These are phyloP conservation scores for Anolis apletophallus DNA, from an alignment of 2,797 vertebrate genomes.

Conservation along the genomic window DNA sequence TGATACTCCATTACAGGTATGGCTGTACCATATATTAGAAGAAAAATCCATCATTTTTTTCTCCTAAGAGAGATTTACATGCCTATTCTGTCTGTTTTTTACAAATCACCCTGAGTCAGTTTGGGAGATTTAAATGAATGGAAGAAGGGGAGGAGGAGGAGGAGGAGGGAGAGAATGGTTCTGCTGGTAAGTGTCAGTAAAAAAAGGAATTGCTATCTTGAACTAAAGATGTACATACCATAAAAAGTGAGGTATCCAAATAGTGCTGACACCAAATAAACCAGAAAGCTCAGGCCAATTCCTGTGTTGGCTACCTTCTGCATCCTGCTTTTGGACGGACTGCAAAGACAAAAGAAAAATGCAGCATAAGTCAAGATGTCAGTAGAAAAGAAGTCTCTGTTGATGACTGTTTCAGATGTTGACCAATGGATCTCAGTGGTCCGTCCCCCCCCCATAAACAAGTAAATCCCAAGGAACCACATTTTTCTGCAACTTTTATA, in stretches of 20 bases:
- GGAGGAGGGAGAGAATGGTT: too few relatives aligned
- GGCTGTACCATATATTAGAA: background rate
- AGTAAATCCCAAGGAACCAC: background rate
- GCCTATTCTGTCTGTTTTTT: background rate
- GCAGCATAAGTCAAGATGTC: background rate
- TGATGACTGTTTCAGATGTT: background rate
- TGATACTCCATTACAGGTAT: background rate
- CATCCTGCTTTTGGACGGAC: slow-evolving; percentile 92
- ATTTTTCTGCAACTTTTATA: background rate
- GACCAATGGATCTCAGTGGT: background rate
- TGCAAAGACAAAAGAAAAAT: slow-evolving; percentile 68
- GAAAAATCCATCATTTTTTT: background rate
- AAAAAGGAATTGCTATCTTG: background rate
- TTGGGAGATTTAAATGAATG: too few relatives aligned
- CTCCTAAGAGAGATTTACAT: background rate
- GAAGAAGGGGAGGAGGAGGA: too few relatives aligned
- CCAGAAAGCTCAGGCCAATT: slow-evolving; percentile 87
- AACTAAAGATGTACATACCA: slow-evolving; percentile 76
- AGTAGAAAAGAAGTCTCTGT: background rate
- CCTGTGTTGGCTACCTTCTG: slow-evolving; percentile 88
- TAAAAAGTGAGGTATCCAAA: slow-evolving; percentile 98
- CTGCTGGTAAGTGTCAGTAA: background rate
- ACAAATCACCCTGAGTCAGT: too few relatives aligned
- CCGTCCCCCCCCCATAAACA: background rate
- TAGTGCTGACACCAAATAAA: slow-evolving; percentile 91